Base-by-base conservation (phyloP, 1,140 invertebrate genomes). In the Drosophila persimilis region DNA sequence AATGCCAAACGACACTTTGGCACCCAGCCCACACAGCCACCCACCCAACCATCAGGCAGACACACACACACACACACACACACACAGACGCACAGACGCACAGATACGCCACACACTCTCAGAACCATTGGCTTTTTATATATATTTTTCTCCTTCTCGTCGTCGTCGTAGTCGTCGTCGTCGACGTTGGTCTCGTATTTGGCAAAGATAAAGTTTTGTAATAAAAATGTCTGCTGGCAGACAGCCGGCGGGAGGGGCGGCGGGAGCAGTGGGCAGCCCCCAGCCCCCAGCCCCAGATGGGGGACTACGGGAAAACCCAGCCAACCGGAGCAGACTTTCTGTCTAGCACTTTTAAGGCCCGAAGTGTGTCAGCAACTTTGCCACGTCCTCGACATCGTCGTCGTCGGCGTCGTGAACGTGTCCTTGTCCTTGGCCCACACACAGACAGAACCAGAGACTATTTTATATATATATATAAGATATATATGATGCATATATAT, bases 191-290 rank as follows among this genome's bases (percentile, higher is more conserved):
- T 79, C 71, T 79, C 69, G 73, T 88, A 85, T 86, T 86, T 86
- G 83, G 83, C 83, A 88, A 86, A 86, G 83, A 88, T 88, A 88
- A 88, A 88, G 83, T 88, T 88, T 89, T 88, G 83, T 88, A 88
- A 88, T 88, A 88, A 88, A 88, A 88, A 88, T 88, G 79, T 88
- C 83, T 86, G 83, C 67, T 75, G 60, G 74, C 59, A 88, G 81
- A 81, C 67, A 71, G 50, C 48, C 46, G 52, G 51, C 35, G 35
- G 35, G 4, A 4, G 5, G 24, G 24, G 24, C 5, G 31, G 24
- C 41, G 63, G 56, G 73, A 55, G 72, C 45, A n/a, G 20, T 41
- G 35, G 47, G n/a, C 43, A 55, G 55, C 31, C 35, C 9, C 35
- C 17, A 17, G 17, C 35, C 9, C 35, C 35, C 17, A 17, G 17